Conservation (phyloP, 2,888 invertebrate species). For the Scrobipalpa atriplicella region DNA sequence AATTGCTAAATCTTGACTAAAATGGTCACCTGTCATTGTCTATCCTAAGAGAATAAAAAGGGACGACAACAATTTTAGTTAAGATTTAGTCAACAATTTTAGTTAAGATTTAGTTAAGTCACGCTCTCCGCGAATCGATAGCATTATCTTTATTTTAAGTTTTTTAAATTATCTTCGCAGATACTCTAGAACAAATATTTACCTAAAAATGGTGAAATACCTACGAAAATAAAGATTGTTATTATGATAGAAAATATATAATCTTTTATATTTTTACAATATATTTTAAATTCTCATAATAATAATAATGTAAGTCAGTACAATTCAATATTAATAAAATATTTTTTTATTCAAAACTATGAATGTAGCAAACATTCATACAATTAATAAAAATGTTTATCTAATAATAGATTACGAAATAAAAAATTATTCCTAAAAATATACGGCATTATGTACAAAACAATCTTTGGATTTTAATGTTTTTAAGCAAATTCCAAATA, state of each 20-base stretch:
- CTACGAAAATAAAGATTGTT: background rate
- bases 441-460: constrained; percentile 20
- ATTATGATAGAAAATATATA: constrained; percentile 17
- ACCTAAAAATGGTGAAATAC: background rate
- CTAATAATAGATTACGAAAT: constrained; percentile 2
- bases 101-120: too few species aligned
- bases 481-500: constrained; percentile 18
- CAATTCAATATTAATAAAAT: constrained; percentile 6
- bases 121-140: too few species aligned
- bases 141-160: too few species aligned
- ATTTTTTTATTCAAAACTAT: background rate
- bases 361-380: background rate
- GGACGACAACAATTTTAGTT: too few species aligned
- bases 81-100: too few species aligned
- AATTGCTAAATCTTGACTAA: too few species aligned
- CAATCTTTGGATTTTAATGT: constrained; percentile 18
- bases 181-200: too few species aligned
- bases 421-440: constrained; percentile 13
- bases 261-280: constrained; percentile 18
- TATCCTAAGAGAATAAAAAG: too few species aligned
- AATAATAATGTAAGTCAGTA: constrained; percentile 19
- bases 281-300: constrained; percentile 12
- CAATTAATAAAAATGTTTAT: background rate
- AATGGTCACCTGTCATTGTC: too few species aligned
- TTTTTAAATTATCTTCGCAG: too few species aligned